Percentiles rank a stretch among this genome's conserved stretches.
These are phyloP conservation scores for Nothocercus nigrocapillus DNA, from an alignment of 2,113 vertebrate species.

Conservation along the genomic window DNA sequence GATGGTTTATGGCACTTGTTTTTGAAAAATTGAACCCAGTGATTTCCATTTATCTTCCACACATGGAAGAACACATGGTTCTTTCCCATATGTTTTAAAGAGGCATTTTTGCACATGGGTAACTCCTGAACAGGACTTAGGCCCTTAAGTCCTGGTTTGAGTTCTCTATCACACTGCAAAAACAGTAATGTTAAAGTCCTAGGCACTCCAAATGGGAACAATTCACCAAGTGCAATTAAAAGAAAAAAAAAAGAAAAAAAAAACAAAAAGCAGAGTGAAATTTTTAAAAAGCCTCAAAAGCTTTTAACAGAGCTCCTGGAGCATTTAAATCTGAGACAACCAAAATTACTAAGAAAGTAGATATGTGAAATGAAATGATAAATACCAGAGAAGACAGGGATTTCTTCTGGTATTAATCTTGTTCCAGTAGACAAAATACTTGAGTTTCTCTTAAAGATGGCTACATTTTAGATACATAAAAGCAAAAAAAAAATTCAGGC, in stretches of 20 bases:
- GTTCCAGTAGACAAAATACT: background rate
- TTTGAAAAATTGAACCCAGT: background rate
- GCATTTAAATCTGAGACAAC: background rate
- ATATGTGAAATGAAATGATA: background rate
- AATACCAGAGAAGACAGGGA: background rate
- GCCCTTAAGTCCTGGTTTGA: background rate
- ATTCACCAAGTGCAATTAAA: background rate
- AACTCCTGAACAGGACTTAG: background rate
- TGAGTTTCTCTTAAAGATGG: background rate
- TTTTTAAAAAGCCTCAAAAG: background rate
- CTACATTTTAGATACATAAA: background rate
- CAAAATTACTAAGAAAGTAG: background rate
- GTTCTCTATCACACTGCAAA: background rate
- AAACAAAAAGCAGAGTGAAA: background rate
- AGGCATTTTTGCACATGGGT: background rate
- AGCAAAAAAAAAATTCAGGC: background rate
- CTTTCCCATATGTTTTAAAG: background rate
- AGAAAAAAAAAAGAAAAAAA: background rate
- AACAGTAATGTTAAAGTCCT: background rate
- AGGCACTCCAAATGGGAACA: background rate
- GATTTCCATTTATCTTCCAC: constrained; percentile 6
- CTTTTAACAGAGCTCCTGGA: background rate
- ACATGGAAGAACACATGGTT: background rate
- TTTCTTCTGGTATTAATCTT: background rate
- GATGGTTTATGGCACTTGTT: background rate